These are phyloP conservation scores for Leucosticte australis DNA, from an alignment of 2,113 vertebrate species.

Conservation along the genomic window DNA sequence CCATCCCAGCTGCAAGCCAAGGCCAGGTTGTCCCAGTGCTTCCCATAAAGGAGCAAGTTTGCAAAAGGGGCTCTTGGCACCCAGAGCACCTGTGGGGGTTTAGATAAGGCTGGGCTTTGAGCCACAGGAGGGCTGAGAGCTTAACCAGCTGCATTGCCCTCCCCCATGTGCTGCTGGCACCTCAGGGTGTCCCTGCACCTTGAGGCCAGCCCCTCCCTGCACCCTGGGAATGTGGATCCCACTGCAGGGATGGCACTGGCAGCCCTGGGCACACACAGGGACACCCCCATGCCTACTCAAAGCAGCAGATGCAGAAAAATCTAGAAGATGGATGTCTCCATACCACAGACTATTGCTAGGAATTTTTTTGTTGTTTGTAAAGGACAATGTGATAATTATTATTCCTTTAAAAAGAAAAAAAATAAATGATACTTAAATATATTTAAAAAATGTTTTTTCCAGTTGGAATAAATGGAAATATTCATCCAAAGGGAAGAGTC, in stretches of 20 bases:
- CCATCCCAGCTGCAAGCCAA: not conserved
- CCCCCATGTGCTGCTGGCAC: not conserved
- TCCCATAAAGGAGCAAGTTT: not conserved
- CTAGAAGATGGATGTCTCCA: slow-evolving; percentile 56
- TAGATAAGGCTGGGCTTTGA: not conserved
- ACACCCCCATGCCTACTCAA: not conserved
- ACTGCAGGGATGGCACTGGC: not conserved
- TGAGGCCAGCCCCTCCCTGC: not conserved
- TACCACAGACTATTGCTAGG: slow-evolving; percentile 63
- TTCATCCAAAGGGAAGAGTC: slow-evolving; percentile 57
- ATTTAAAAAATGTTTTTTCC: slow-evolving; percentile 63
- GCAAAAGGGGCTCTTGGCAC: not conserved
- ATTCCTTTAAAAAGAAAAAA: slow-evolving; percentile 45
- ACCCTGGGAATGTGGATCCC: not conserved
- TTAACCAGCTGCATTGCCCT: not conserved
- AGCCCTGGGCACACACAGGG: not conserved
- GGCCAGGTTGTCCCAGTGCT: not conserved
- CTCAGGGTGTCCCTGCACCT: not conserved
- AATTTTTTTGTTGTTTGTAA: slow-evolving; percentile 67
- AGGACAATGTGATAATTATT: slow-evolving; percentile 69
- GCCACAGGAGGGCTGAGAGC: not conserved
- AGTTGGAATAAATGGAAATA: slow-evolving; percentile 59
- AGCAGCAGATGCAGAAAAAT: slow-evolving; percentile 54
- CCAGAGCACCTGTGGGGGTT: not conserved
- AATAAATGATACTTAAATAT: slow-evolving; percentile 40